These are phyloP conservation scores for Physocephala rufipes DNA, from an alignment of 2,888 invertebrate genomes.

Conservation along the genomic window DNA sequence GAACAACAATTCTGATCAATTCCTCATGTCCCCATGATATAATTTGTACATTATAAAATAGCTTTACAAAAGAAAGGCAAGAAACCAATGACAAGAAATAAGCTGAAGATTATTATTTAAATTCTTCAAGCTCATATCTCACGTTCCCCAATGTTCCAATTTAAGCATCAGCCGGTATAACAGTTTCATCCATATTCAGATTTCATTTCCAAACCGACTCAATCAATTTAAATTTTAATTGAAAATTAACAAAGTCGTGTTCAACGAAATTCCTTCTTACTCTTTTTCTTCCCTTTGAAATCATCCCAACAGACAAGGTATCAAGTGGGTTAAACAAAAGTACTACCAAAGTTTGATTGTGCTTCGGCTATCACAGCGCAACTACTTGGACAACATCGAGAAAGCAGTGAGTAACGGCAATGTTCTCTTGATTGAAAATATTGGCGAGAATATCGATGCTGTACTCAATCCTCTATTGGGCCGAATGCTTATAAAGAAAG, in stretches of 20 bases:
- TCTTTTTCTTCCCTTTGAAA: background rate
- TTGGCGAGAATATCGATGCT: constrained; percentile 88
- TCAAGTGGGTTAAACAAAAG: constrained; percentile 94
- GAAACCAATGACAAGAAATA: too few species aligned
- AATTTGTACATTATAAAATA: too few species aligned
- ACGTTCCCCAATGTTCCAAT: too few species aligned
- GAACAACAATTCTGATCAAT: too few species aligned
- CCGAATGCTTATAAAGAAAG: constrained; percentile 87
- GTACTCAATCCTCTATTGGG: constrained; percentile 90
- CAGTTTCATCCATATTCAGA: background rate
- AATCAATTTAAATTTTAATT: background rate
- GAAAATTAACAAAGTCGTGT: background rate
- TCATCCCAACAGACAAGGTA: constrained; percentile 73
- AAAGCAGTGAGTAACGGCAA: constrained; percentile 78
- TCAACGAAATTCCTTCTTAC: background rate
- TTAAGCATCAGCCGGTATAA: background rate
- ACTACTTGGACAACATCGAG: constrained; percentile 86
- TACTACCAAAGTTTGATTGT: constrained; percentile 79
- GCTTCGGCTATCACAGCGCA: constrained; percentile 80
- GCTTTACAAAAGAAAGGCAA: too few species aligned
- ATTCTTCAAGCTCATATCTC: too few species aligned
- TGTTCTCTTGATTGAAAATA: constrained; percentile 85
- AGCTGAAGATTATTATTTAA: too few species aligned
- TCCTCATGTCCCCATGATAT: too few species aligned
- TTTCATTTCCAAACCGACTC: background rate